phyloP scores from a whole-genome alignment of 2,888 invertebrate species.

The Catocala nupta region DNA sequence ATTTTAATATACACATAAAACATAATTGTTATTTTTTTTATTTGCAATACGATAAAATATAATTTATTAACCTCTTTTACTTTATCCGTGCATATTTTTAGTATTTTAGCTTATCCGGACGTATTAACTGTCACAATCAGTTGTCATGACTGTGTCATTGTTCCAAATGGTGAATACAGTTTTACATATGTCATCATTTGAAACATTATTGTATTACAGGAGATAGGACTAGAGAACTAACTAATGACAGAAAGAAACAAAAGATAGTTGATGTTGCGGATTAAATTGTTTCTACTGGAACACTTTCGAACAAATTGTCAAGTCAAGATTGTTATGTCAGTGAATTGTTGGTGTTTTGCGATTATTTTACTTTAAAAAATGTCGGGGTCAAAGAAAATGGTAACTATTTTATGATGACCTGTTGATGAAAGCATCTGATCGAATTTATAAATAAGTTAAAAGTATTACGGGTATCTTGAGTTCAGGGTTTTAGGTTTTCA shows the following conservation, averaged over 20 bases:
- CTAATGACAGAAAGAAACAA: not conserved
- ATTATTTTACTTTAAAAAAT: conserved; percentile 61
- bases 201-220: not conserved
- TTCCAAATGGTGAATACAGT: conserved; percentile 15
- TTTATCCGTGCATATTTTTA: no score
- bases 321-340: conserved; percentile 59
- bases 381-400: conserved; percentile 83
- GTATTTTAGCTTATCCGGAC: conserved; percentile 6
- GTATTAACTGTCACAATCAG: conserved; percentile 15
- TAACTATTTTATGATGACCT: conserved; percentile 50
- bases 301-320: conserved; percentile 39
- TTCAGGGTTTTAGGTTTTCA: conserved; percentile 37
- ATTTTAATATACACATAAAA: no score
- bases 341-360: conserved; percentile 70
- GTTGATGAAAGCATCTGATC: not conserved
- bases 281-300: not conserved
- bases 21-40: no score
- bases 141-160: conserved; percentile 51
- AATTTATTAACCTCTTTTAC: no score
- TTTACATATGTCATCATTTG: not conserved
- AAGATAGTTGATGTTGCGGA: not conserved
- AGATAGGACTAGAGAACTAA: conserved; percentile 3
- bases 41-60: no score
- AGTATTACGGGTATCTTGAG: not conserved
- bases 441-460: not conserved